Conservation (phyloP, 2,888 invertebrate genomes). For the Glyphotaelius pellucidus region DNA sequence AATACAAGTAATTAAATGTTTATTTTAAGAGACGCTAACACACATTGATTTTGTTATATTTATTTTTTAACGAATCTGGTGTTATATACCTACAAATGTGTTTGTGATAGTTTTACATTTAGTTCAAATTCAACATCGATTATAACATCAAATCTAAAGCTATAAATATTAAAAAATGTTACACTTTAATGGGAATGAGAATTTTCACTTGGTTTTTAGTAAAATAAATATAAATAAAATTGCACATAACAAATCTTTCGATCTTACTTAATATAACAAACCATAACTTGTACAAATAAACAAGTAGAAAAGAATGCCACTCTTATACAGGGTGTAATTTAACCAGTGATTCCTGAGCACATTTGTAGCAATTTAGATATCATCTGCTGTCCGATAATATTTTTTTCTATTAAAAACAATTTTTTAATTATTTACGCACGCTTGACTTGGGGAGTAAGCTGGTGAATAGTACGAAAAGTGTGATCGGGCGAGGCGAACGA, state of each 20-base stretch:
- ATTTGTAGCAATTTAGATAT: no score
- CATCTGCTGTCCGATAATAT: no score
- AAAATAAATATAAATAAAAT: background rate
- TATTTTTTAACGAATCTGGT: conserved; percentile 34
- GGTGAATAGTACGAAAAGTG: no score
- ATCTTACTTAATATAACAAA: background rate
- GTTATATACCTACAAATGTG: conserved; percentile 44
- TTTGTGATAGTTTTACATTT: conserved; percentile 33
- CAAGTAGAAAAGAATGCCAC: no score
- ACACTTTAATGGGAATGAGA: background rate
- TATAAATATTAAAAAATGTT: conserved; percentile 4
- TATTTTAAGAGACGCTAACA: conserved; percentile 13
- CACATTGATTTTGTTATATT: conserved; percentile 27
- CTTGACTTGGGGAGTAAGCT: no score
- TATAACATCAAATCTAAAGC: conserved; percentile 13
- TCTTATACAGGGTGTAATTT: no score
- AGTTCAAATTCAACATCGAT: conserved; percentile 38
- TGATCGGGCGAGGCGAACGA: no score
- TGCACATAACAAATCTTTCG: background rate
- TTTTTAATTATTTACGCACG: no score
- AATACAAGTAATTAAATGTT: background rate
- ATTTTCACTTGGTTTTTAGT: background rate
- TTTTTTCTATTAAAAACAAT: no score
- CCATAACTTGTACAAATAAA: background rate
- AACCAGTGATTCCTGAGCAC: no score